Conservation (phyloP, 2,113 vertebrate genomes). For the Ailurus styani region DNA sequence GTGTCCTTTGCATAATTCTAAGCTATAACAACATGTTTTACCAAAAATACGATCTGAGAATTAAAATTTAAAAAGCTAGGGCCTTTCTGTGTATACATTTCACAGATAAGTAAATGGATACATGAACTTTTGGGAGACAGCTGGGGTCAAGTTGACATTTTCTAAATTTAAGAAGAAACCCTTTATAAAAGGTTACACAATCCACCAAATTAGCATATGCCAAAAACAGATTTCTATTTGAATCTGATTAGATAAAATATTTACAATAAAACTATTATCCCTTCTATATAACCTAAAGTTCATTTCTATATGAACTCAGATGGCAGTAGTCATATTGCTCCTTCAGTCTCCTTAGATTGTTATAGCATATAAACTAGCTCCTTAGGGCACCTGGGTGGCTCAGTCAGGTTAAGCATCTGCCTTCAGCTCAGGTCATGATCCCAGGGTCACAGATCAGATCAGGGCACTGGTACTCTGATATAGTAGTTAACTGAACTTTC, state of each 20-base stretch:
- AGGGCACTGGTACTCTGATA: background rate
- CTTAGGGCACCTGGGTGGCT: background rate
- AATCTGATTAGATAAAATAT: background rate
- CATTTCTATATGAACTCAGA: background rate
- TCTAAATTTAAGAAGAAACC: background rate
- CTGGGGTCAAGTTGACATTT: background rate
- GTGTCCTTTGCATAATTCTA: background rate
- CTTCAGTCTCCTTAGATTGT: background rate
- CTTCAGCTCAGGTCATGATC: no score
- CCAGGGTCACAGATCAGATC: background rate
- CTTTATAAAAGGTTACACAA: background rate
- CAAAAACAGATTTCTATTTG: background rate
- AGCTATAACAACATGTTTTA: background rate
- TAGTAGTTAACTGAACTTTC: background rate
- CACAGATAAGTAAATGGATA: background rate
- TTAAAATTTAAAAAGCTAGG: background rate
- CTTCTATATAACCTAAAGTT: background rate
- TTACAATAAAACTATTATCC: background rate
- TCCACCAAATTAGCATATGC: background rate
- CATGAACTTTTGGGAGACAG: background rate
- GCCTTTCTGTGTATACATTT: background rate
- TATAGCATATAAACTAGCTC: background rate
- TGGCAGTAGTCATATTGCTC: background rate
- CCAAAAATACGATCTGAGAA: background rate
- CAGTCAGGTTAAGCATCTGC: no score